Base-by-base conservation (phyloP, 2,888 invertebrate genomes). In the Scaeva pyrastri region DNA sequence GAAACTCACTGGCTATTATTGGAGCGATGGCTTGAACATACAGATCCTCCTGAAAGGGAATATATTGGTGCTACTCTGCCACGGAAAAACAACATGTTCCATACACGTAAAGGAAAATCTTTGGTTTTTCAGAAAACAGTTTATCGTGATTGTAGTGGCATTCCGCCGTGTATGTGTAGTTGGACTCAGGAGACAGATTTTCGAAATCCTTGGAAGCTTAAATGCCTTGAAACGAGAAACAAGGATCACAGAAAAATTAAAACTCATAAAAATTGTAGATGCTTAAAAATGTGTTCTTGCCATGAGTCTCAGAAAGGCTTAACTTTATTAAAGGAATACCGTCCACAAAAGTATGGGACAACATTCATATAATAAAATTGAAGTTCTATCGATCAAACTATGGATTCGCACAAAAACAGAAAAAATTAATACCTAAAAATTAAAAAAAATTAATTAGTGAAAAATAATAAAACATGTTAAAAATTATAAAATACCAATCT, bases 1-100 rank as follows among this genome's bases (percentile, higher is more conserved):
- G 76, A 92, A 56, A 92, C 93, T 31, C 94, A 94, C 64, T 95
- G 94, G 94, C 93, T 94, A 0, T 79, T 88, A 8, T 89, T 92
- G 80, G 91, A 92, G 52, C 87, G 88, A 26, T 89, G 90, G 88
- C 48, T 90, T 5, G 74, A 75, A 7, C 88, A 89, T 50, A 50
- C 50, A 1, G 88, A 81, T 7, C 80, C 88, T 0, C 72, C 87
- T 3, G 79, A 89, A 43, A 88, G 78, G 0, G 90, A 90, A 74
- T 79, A 90, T 1, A 70, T 92, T 39, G 92, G 90, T 8, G 88
- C 86, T 3, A 50, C 66, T 7, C 48, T 39, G 8, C 50, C 70
- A 12, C 39, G 19, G n/a, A 87, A 48, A 12, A 41, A 64, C 19
- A 12, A n/a, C 8, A 16, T 82, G 5, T 77, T 12, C 56, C 36